Percentiles rank a stretch among this genome's conserved stretches.
These are phyloP conservation scores for Pithys albifrons DNA, from an alignment of 2,113 vertebrate species.

Conservation along the genomic window DNA sequence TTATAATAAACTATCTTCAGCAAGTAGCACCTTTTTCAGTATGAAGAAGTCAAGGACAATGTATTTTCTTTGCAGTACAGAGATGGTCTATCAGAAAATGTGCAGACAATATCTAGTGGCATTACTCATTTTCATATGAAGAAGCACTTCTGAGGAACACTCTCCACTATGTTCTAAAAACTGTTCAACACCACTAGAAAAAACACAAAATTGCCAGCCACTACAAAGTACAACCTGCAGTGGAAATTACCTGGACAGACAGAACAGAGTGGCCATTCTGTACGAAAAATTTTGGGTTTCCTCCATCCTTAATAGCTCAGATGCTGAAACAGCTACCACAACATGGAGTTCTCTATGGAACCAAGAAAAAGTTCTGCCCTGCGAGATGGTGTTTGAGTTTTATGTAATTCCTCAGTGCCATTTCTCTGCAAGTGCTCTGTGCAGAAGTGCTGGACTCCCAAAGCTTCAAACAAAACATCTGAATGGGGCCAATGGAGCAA, in stretches of 20 bases:
- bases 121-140: not conserved
- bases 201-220: not conserved
- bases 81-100: not conserved
- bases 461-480: constrained; percentile 12
- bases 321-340: not conserved
- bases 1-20: constrained; percentile 59
- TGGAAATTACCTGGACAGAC: not conserved
- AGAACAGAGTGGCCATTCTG: not conserved
- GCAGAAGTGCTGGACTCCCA: not conserved
- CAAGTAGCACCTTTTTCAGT: constrained; percentile 51
- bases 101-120: not conserved
- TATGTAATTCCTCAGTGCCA: not conserved
- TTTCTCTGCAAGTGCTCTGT: not conserved
- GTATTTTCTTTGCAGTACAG: not conserved
- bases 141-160: not conserved
- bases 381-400: not conserved
- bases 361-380: not conserved
- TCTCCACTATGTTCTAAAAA: not conserved
- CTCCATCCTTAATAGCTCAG: not conserved
- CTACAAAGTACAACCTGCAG: not conserved
- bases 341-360: not conserved
- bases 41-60: constrained; percentile 60
- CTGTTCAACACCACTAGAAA: not conserved
- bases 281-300: not conserved
- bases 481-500: not conserved